Conservation (phyloP, 2,888 invertebrate genomes). For the Gryllus longicercus region DNA sequence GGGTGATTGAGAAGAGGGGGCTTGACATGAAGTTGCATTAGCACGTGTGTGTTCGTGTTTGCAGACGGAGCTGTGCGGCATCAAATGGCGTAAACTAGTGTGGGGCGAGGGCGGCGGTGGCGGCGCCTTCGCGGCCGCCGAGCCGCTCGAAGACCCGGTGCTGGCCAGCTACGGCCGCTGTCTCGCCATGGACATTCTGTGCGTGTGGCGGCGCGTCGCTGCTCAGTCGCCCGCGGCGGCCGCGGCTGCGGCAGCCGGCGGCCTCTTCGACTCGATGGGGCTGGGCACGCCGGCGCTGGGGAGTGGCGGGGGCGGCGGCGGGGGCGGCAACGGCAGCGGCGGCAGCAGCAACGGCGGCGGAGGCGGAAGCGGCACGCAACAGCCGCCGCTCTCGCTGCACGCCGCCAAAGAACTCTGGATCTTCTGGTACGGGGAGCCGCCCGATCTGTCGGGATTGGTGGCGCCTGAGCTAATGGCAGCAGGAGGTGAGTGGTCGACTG, state of each 20-base stretch:
- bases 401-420: constrained; percentile 98
- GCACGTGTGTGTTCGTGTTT: constrained; percentile 45
- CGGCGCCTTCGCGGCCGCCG: constrained; percentile 43
- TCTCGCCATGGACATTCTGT: constrained; percentile 90
- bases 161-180: constrained; percentile 87
- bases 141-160: constrained; percentile 85
- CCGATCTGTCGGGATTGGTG: constrained; percentile 79
- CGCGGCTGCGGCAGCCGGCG: constrained; percentile 32
- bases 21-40: too few relatives aligned
- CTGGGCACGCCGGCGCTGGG: constrained; percentile 47
- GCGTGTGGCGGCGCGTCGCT: constrained; percentile 93
- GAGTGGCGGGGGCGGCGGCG: constrained; percentile 53
- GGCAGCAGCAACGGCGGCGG: constrained; percentile 49
- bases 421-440: constrained; percentile 99
- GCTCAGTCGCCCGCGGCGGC: constrained; percentile 49
- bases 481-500: constrained; percentile 57
- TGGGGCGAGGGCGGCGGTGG: constrained; percentile 66
- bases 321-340: constrained; percentile 48
- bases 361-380: constrained; percentile 34
- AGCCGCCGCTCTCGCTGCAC: constrained; percentile 73
- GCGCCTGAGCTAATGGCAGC: constrained; percentile 78
- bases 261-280: constrained; percentile 27
- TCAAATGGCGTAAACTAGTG: constrained; percentile 96
- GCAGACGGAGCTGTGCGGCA: constrained; percentile 98
- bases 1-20: too few relatives aligned